Conservation (phyloP, 2,888 invertebrate species). For the Ornithoptera priamus region DNA sequence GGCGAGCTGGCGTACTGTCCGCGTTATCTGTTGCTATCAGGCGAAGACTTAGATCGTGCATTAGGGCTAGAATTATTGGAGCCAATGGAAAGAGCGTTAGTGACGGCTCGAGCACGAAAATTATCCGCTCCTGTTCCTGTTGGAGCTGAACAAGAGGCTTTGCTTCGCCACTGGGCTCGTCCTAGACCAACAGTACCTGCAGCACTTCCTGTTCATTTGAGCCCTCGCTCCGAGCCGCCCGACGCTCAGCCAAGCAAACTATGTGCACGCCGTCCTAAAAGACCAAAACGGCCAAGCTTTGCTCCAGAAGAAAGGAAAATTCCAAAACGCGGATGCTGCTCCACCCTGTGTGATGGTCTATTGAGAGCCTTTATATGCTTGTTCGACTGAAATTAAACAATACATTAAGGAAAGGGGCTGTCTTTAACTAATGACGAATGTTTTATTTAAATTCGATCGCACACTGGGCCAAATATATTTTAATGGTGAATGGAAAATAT, state of each 20-base stretch:
- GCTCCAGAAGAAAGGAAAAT: constrained; percentile 58
- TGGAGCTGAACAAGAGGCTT: constrained; percentile 67
- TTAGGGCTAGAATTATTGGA: constrained; percentile 65
- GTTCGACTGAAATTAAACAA: constrained; percentile 66
- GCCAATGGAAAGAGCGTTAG: constrained; percentile 71
- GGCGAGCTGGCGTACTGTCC: constrained; percentile 81
- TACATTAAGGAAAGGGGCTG: constrained; percentile 1
- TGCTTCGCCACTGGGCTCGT: constrained; percentile 70
- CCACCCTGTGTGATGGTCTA: constrained; percentile 74
- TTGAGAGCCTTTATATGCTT: constrained; percentile 76
- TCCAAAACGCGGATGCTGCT: constrained; percentile 65
- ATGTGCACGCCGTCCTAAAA: constrained; percentile 60
- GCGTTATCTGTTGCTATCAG: constrained; percentile 83
- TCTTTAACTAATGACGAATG: constrained; percentile 1
- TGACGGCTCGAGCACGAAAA: constrained; percentile 65
- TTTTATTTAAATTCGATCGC: constrained; percentile 1
- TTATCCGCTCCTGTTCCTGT: constrained; percentile 69
- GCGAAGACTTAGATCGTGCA: constrained; percentile 82
- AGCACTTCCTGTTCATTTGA: constrained; percentile 68
- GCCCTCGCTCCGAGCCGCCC: constrained; percentile 64
- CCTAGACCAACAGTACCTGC: constrained; percentile 65
- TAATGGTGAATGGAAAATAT: not conserved
- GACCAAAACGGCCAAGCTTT: constrained; percentile 67
- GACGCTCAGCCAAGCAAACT: constrained; percentile 60
- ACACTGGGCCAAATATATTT: not conserved